These are phyloP conservation scores for Oryzias melastigma DNA, from an alignment of 2,113 vertebrate species.

Conservation along the genomic window DNA sequence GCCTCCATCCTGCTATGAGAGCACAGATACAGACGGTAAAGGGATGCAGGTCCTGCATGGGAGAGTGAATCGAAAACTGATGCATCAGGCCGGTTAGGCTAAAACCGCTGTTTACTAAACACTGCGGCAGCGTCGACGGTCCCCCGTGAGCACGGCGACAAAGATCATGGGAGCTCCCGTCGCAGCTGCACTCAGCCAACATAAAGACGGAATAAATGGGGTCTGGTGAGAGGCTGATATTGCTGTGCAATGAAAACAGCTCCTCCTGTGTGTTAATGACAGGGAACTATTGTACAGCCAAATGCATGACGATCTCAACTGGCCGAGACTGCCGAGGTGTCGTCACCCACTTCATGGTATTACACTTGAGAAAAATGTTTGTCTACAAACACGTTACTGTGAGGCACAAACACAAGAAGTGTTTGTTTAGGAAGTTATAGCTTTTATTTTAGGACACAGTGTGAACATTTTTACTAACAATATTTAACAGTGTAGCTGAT, in stretches of 20 bases:
- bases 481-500: background rate
- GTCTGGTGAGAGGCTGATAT: constrained; percentile 51
- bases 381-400: constrained; percentile 44
- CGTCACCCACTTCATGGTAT: constrained; percentile 53
- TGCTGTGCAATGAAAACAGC: constrained; percentile 67
- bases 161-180: constrained; percentile 23
- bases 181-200: constrained; percentile 48
- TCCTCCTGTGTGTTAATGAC: constrained; percentile 66
- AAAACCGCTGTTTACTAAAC: constrained; percentile 65
- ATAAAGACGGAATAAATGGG: constrained; percentile 43
- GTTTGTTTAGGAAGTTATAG: constrained; percentile 32
- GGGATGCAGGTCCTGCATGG: constrained; percentile 16
- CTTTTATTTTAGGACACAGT: constrained; percentile 12
- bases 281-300: constrained; percentile 65
- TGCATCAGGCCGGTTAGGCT: constrained; percentile 32
- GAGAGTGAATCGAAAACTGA: constrained; percentile 33
- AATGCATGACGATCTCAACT: constrained; percentile 54
- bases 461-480: background rate
- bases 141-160: constrained; percentile 29
- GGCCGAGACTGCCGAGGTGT: constrained; percentile 44
- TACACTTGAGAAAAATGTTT: constrained; percentile 35
- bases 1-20: constrained; percentile 78
- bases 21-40: constrained; percentile 24
- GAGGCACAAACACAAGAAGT: constrained; percentile 18
- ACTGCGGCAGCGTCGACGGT: constrained; percentile 18